Evolutionary conservation across 2,888 invertebrate genomes (phyloP).

Genomic region (Seira ritae): DNA sequence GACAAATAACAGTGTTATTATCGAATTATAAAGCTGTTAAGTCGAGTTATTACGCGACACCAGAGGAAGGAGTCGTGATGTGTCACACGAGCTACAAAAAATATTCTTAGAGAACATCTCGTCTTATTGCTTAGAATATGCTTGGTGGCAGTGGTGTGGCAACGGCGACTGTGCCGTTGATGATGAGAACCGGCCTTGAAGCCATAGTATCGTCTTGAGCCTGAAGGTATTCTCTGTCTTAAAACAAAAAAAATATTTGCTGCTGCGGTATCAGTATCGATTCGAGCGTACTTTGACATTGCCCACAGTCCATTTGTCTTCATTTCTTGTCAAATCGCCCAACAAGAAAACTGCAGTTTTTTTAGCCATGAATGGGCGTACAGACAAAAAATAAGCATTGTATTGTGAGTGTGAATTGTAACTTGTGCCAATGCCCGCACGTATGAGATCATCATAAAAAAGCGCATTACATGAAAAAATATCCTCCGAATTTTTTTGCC

Average conservation of each 20-base stretch:
- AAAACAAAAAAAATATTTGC: neutral
- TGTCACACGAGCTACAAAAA: neutral
- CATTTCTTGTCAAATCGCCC: neutral
- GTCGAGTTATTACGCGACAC: neutral
- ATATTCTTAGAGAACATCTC: neutral
- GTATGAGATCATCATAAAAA: neutral
- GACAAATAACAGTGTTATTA: neutral
- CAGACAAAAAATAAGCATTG: neutral
- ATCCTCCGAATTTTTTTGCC: conserved; percentile 6
- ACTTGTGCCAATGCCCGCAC: neutral
- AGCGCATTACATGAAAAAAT: neutral
- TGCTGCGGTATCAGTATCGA: no score
- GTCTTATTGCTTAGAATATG: no score
- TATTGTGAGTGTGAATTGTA: neutral
- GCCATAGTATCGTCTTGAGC: neutral
- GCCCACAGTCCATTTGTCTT: conserved; percentile 2
- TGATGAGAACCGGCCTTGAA: conserved; percentile 2
- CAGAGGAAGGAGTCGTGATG: neutral
- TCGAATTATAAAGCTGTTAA: conserved; percentile 11
- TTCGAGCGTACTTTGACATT: conserved; percentile 1
- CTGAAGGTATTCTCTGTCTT: conserved; percentile 11
- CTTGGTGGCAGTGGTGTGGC: neutral
- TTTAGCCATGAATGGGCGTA: neutral
- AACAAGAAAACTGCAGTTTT: neutral
- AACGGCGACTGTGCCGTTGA: no score